A percentile compares a stretch with the other conserved stretches of the same genome.
phyloP scores from a whole-genome alignment of 2,888 invertebrate genomes.

The Corythucha ciliata region DNA sequence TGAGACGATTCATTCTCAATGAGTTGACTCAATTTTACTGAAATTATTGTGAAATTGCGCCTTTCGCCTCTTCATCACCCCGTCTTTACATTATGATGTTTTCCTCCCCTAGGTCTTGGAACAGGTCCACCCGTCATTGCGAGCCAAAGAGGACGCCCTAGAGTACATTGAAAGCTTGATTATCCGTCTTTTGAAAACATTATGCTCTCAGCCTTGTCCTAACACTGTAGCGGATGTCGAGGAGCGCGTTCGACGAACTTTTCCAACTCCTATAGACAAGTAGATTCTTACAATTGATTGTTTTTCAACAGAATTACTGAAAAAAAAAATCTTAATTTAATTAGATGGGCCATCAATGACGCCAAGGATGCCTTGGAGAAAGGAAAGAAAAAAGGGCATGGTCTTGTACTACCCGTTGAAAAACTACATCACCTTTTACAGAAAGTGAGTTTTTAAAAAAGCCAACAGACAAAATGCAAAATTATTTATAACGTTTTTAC shows the following conservation, averaged over 20 bases:
- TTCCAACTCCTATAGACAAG: slow-evolving; percentile 89
- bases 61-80: no score
- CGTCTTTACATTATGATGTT: no score
- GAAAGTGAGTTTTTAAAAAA: slow-evolving; percentile 59
- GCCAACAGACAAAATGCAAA: background rate
- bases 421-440: slow-evolving; percentile 80
- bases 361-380: slow-evolving; percentile 75
- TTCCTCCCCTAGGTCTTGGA: slow-evolving; percentile 65
- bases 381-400: slow-evolving; percentile 58
- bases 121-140: slow-evolving; percentile 79
- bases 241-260: slow-evolving; percentile 79
- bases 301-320: no score
- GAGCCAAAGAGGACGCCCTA: slow-evolving; percentile 79
- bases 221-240: slow-evolving; percentile 86
- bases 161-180: slow-evolving; percentile 88
- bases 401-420: slow-evolving; percentile 70
- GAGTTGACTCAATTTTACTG: no score
- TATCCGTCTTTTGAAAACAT: slow-evolving; percentile 73
- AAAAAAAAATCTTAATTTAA: no score
- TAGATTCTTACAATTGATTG: slow-evolving; percentile 3
- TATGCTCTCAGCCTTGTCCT: slow-evolving; percentile 69
- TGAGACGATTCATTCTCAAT: no score
- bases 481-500: background rate
- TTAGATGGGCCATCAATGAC: slow-evolving; percentile 88
- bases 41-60: no score